phyloP scores from a whole-genome alignment of 2,797 vertebrate genomes.

The Coluber constrictor region DNA sequence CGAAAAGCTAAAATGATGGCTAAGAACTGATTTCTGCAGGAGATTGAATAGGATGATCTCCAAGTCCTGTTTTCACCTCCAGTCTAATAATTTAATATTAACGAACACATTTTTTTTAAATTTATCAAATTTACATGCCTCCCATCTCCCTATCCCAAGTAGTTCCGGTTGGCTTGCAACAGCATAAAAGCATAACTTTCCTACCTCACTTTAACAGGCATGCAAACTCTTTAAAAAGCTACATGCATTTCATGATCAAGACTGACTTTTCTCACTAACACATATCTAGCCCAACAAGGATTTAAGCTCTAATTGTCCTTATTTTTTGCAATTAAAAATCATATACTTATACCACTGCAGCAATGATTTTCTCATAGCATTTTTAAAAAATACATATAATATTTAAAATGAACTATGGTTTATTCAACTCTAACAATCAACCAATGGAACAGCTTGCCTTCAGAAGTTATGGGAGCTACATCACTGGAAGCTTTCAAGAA shows the following conservation, averaged over 20 bases:
- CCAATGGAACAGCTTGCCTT: no score
- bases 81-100: neutral
- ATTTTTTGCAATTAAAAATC: constrained; percentile 13
- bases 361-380: neutral
- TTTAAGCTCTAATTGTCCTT: neutral
- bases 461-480: no score
- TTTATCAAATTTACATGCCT: neutral
- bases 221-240: neutral
- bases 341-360: neutral
- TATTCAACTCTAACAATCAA: neutral
- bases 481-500: no score
- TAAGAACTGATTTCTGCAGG: neutral
- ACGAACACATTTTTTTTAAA: neutral
- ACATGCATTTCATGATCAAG: neutral
- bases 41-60: neutral
- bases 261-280: neutral
- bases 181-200: neutral
- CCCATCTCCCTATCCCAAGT: neutral
- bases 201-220: neutral
- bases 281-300: neutral
- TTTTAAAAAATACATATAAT: neutral
- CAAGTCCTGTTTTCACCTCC: neutral
- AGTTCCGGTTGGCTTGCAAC: neutral
- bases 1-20: neutral
- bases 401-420: neutral